These are phyloP conservation scores for Lepetodrilus schrolli DNA, from an alignment of 2,888 invertebrate species.

Conservation along the genomic window DNA sequence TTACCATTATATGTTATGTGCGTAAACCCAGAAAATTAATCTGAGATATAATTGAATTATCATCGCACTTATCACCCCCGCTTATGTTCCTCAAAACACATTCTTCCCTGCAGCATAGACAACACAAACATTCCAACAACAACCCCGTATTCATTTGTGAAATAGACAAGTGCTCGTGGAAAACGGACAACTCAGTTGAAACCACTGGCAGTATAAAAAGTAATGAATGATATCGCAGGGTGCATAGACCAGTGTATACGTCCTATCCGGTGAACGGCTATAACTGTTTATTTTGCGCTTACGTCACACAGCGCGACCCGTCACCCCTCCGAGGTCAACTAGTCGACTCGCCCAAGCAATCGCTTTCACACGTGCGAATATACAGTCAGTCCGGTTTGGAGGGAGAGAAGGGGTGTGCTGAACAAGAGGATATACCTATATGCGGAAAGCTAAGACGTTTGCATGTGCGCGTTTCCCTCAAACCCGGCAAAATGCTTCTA, in stretches of 20 bases:
- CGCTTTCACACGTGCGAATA: slow-evolving; percentile 30
- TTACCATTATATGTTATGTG: too few relatives aligned
- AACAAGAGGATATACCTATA: slow-evolving; percentile 4
- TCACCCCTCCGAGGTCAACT: slow-evolving; percentile 25
- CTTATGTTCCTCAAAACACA: too few relatives aligned
- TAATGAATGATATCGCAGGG: slow-evolving; percentile 10
- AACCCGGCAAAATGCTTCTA: slow-evolving; percentile 27
- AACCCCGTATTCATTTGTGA: background rate
- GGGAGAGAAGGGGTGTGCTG: background rate
- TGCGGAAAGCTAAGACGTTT: slow-evolving; percentile 1
- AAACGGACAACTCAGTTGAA: background rate
- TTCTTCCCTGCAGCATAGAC: too few relatives aligned
- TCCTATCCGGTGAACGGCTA: background rate
- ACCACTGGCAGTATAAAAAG: background rate
- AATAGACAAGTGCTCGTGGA: background rate
- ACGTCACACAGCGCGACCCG: slow-evolving; percentile 27
- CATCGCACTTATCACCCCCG: too few relatives aligned
- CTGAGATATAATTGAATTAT: too few relatives aligned
- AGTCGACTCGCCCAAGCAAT: slow-evolving; percentile 28
- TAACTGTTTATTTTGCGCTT: slow-evolving; percentile 29
- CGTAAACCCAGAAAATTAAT: too few relatives aligned
- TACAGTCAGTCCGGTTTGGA: background rate
- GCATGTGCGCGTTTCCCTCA: slow-evolving; percentile 24
- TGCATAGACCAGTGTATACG: background rate
- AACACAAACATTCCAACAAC: background rate